These are phyloP conservation scores for Albula glossodonta DNA, from an alignment of 2,113 vertebrate genomes.

Conservation along the genomic window DNA sequence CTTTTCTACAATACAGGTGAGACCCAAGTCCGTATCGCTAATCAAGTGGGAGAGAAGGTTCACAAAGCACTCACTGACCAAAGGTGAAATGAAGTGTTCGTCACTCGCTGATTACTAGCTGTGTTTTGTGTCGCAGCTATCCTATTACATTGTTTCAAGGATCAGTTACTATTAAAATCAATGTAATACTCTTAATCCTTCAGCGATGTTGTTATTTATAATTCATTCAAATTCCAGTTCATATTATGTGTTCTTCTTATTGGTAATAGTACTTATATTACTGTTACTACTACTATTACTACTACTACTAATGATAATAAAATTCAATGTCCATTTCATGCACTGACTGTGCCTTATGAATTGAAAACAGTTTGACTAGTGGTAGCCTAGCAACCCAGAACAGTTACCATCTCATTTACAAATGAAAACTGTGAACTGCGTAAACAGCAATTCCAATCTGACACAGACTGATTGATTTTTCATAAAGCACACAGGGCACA, in stretches of 20 bases:
- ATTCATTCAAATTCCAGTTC: too few relatives aligned
- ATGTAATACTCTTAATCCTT: not conserved
- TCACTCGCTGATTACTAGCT: not conserved
- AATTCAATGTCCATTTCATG: not conserved
- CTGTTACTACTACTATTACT: not conserved
- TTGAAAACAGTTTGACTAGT: not conserved
- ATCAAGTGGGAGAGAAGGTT: not conserved
- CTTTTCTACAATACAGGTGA: slow-evolving; percentile 97
- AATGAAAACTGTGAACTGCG: not conserved
- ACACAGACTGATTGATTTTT: not conserved
- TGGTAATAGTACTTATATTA: too few relatives aligned
- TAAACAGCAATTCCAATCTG: not conserved
- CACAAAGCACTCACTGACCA: too few relatives aligned
- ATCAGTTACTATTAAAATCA: not conserved
- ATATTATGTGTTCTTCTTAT: too few relatives aligned
- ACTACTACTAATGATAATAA: not conserved
- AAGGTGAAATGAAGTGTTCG: not conserved
- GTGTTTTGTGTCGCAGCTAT: not conserved
- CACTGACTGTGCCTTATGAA: not conserved
- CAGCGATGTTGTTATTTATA: too few relatives aligned
- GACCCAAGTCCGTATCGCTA: not conserved
- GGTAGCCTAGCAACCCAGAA: slow-evolving; percentile 20
- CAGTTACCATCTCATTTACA: slow-evolving; percentile 2
- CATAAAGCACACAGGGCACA: not conserved
- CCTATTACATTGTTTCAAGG: not conserved